Base-by-base conservation (phyloP, 2,113 vertebrate genomes). In the Cephalopholis sonnerati region DNA sequence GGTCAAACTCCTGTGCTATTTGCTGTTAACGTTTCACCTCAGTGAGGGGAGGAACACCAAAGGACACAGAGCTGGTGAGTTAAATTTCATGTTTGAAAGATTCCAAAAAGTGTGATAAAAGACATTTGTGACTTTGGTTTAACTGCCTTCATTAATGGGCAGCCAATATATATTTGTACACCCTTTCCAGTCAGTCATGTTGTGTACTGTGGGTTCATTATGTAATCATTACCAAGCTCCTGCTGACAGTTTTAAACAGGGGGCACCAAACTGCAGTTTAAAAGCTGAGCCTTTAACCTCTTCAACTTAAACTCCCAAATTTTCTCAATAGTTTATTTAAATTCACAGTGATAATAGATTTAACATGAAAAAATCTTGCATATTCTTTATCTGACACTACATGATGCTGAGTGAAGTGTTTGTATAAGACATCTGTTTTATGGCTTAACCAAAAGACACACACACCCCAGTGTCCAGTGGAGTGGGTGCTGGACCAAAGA, bases 11-110 rank as follows among this genome's bases (percentile, higher is more conserved):
- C 46, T 96, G 46, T 92, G 81, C 62, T 92, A 80, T 77, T 72
- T 95, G 66, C 90, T 95, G 71, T 63, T 94, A 62, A 87, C 65
- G 3, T 78, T 11, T 86, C 87, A 90, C 62, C 84, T 94, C 70
- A 79, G 15, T 73, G 90, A 92, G 46, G 94, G 83, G 13, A 93
- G 74, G 84, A 94, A 64, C 92, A 79, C 70, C 65, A 91, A 73
- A 73, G 93, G 73, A 79, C 80, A 53, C 64, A 81, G 64, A 90
- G n/a, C 85, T 84, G 93, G 95, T 95, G 82, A 93, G 94, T 84
- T 16, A 77, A 50, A 63, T 17, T 46, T 71, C 24, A 32, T 24
- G 18, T 75, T 59, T 18, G 58, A 22, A 46, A 25, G 4, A 44
- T 53, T 22, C 18, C 3, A 22, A 64, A 68, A 63, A 67, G 13